Conservation (phyloP, 2,888 invertebrate species). For the Tinea semifulvella region DNA sequence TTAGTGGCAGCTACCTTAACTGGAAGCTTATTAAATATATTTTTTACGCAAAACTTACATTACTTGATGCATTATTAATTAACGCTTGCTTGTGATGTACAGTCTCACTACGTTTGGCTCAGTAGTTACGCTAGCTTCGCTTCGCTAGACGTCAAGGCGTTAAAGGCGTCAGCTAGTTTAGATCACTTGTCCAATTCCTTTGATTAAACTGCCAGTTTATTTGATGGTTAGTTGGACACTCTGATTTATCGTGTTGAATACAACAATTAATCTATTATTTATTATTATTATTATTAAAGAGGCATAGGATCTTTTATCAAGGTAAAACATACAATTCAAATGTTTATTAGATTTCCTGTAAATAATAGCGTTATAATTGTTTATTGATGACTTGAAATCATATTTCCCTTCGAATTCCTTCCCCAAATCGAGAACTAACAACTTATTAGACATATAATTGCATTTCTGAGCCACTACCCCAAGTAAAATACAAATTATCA, state of each 20-base stretch:
- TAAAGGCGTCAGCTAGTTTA: slow-evolving; percentile 64
- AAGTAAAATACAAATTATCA: slow-evolving; percentile 7
- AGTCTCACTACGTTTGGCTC: too few relatives aligned
- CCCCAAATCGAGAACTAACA: background rate
- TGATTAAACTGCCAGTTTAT: slow-evolving; percentile 67
- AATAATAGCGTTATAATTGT: too few relatives aligned
- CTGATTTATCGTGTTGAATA: background rate
- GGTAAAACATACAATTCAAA: too few relatives aligned
- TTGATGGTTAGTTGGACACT: slow-evolving; percentile 52
- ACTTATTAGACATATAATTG: slow-evolving; percentile 4
- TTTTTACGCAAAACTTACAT: too few relatives aligned
- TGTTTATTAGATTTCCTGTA: too few relatives aligned
- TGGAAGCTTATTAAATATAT: too few relatives aligned
- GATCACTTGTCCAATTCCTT: slow-evolving; percentile 66
- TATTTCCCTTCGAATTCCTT: slow-evolving; percentile 7
- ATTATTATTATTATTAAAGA: too few relatives aligned
- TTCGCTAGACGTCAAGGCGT: slow-evolving; percentile 55
- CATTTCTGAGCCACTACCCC: slow-evolving; percentile 2
- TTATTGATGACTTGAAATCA: background rate
- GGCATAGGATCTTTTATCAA: too few relatives aligned
- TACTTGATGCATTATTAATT: too few relatives aligned
- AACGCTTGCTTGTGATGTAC: too few relatives aligned
- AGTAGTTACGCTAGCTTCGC: background rate
- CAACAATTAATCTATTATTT: too few relatives aligned
- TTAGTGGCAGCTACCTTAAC: too few relatives aligned